These are phyloP conservation scores for Panthera leo DNA, from an alignment of 2,113 vertebrate species.

Conservation along the genomic window DNA sequence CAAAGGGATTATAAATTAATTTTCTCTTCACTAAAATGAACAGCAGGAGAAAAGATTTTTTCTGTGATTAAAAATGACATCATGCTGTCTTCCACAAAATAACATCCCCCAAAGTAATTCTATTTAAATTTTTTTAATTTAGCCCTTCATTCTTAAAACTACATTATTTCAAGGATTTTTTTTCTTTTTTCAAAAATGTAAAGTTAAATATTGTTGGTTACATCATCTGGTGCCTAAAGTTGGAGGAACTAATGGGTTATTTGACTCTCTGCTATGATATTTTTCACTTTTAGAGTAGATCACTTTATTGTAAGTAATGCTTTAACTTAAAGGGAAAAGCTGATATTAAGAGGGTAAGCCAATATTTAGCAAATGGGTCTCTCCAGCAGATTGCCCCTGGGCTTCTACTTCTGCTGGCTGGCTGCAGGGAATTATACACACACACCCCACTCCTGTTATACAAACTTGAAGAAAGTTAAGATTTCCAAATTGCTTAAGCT, in stretches of 20 bases:
- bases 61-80: conserved; percentile 47
- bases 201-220: neutral
- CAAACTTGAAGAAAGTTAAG: neutral
- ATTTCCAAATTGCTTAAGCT: neutral
- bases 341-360: neutral
- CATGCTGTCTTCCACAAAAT: conserved; percentile 57
- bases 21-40: conserved; percentile 51
- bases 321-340: neutral
- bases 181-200: neutral
- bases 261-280: neutral
- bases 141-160: conserved; percentile 4
- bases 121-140: neutral
- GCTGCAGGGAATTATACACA: neutral
- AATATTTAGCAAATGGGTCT: neutral
- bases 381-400: neutral
- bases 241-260: neutral
- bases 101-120: neutral
- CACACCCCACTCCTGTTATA: neutral
- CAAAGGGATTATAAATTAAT: conserved; percentile 39
- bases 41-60: conserved; percentile 22
- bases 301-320: neutral
- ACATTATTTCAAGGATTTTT: neutral
- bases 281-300: neutral
- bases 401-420: neutral
- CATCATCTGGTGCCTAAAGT: neutral